These are phyloP conservation scores for Dreissena rostriformis DNA, from an alignment of 1,140 invertebrate genomes.

Conservation along the genomic window DNA sequence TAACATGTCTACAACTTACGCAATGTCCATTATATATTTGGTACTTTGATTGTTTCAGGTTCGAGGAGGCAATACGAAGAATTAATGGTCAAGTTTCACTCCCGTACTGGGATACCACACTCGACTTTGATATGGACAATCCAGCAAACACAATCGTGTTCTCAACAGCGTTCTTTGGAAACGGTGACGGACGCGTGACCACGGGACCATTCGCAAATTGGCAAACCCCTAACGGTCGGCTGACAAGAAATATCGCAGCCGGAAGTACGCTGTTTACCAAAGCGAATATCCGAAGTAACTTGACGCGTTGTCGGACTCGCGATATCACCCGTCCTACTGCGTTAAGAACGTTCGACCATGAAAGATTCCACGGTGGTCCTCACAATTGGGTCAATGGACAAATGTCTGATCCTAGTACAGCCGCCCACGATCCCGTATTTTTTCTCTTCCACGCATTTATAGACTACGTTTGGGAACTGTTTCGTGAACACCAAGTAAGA, in stretches of 20 bases:
- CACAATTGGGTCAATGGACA: slow-evolving; percentile 70
- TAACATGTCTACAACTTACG: too few relatives aligned
- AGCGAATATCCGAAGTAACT: too few relatives aligned
- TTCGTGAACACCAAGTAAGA: slow-evolving; percentile 40
- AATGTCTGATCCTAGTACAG: slow-evolving; percentile 64
- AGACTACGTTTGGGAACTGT: slow-evolving; percentile 72
- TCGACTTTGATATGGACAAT: slow-evolving; percentile 75
- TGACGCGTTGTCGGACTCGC: too few relatives aligned
- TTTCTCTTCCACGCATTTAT: slow-evolving; percentile 80
- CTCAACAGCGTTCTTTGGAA: slow-evolving; percentile 75
- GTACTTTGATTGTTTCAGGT: slow-evolving; percentile 46
- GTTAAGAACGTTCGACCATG: slow-evolving; percentile 48
- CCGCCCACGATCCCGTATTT: slow-evolving; percentile 78
- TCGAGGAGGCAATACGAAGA: slow-evolving; percentile 64
- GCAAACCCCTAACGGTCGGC: slow-evolving; percentile 37
- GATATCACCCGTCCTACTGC: too few relatives aligned
- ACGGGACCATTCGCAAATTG: slow-evolving; percentile 76
- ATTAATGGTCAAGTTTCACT: slow-evolving; percentile 67
- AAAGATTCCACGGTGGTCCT: slow-evolving; percentile 60
- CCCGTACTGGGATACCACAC: slow-evolving; percentile 80
- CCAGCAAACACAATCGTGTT: slow-evolving; percentile 78
- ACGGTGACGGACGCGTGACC: slow-evolving; percentile 77
- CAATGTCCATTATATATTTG: not conserved
- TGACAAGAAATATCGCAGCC: not conserved
- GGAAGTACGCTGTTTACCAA: too few relatives aligned